These are phyloP conservation scores for Patiria miniata DNA, from an alignment of 35 echinoderm and acorn worm genomes.

Conservation along the genomic window DNA sequence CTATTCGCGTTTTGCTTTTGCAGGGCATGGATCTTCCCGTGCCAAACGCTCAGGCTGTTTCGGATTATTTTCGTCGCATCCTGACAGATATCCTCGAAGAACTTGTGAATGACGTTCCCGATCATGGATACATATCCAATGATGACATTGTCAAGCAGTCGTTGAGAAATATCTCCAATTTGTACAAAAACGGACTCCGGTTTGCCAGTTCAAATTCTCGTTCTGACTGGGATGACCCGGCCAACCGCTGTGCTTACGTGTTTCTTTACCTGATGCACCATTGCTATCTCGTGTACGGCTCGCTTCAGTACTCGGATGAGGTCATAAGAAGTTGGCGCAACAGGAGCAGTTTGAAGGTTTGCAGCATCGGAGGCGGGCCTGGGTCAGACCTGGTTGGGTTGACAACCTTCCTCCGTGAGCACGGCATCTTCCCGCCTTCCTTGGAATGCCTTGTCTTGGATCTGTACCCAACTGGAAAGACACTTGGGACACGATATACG, in stretches of 20 bases:
- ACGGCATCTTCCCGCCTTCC: background rate
- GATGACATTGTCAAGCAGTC: background rate
- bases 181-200: background rate
- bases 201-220: background rate
- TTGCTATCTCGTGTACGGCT: background rate
- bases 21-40: no score
- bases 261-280: background rate
- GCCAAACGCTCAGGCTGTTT: no score
- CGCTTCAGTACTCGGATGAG: background rate
- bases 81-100: no score
- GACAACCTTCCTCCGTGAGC: background rate
- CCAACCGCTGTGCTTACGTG: background rate
- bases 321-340: background rate
- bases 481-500: background rate
- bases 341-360: background rate
- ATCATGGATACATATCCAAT: no score
- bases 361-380: slow-evolving; percentile 7
- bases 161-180: background rate
- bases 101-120: no score
- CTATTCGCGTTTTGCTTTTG: no score
- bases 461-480: slow-evolving; percentile 3
- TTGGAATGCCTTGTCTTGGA: background rate
- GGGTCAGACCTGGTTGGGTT: background rate
- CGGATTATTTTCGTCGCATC: no score
- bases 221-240: background rate